Evolutionary conservation across 2,113 vertebrate species (phyloP), one percentile per base, ranked within the genome.

Genomic region (Rattus rattus): DNA sequence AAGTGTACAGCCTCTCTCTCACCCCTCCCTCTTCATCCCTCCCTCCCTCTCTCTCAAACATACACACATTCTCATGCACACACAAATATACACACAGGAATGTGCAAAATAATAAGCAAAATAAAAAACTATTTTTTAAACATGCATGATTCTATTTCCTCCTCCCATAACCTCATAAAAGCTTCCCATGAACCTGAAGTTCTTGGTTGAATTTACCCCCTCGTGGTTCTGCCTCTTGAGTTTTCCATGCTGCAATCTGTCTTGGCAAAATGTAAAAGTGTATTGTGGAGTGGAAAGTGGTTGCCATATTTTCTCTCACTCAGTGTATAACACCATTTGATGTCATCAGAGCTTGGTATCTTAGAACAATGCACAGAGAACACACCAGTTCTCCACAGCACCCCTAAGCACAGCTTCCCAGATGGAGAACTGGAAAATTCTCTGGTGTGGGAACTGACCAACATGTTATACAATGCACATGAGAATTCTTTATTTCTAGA

Each of bases 1-100:
- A 7, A 2, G 3, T 63, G 11, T 47, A 30, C 7, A n/a, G 3
- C 7, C 36, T 26, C 36, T 39, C 5, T 3, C 20, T 1, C 3
- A 39, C 22, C 10, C 20, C 22, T 39, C 20, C 4, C 69, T 16
- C n/a, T 75, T 36, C 1, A 6, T 73, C n/a, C 9, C n/a, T 24
- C 1, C 8, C 11, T 26, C 22, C 11, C 3, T 52, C 2, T n/a
- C 79, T 81, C 33, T 24, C 22, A 14, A 56, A 39, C 56, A 84
- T 10, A 39, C 20, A n/a, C 33, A n/a, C 28, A 65, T 26, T 28
- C 79, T n/a, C 33, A 79, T 24, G 14, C 12, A 16, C 13, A 39
- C 76, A 79, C 43, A 77, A 26, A 63, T 4, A 26, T 3, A 81
- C 14, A 81, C 36, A n/a, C 33, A n/a, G 2, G 13, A 56, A 47